Percentiles rank a stretch among this genome's conserved stretches.
Conservation (phyloP, 2,797 vertebrate species). For the Psittacula derbiana region DNA sequence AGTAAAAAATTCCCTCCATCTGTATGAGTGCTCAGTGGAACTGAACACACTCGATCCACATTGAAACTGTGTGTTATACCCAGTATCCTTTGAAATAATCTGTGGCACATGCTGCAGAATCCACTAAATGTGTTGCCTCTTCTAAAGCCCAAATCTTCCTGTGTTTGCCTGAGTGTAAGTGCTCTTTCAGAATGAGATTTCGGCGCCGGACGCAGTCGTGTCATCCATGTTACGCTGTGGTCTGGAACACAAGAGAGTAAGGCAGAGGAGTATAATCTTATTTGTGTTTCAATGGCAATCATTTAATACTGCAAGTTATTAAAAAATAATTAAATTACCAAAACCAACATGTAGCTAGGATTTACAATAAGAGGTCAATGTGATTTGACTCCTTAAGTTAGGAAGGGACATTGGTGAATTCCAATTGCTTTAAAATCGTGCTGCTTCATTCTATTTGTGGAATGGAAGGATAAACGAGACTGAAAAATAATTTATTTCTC, state of each 20-base stretch:
- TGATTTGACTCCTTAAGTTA: constrained; percentile 44
- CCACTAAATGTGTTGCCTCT: not conserved
- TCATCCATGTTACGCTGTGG: not conserved
- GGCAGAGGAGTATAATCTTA: constrained; percentile 48
- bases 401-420: constrained; percentile 41
- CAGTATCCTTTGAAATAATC: not conserved
- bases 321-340: constrained; percentile 71
- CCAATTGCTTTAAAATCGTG: not conserved
- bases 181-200: constrained; percentile 47
- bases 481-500: constrained; percentile 66
- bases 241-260: constrained; percentile 31
- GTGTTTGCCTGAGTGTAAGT: not conserved
- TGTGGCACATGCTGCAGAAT: not conserved
- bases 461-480: constrained; percentile 21
- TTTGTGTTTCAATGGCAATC: constrained; percentile 63
- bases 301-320: constrained; percentile 67
- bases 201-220: not conserved
- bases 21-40: not conserved
- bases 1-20: not conserved
- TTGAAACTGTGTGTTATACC: not conserved
- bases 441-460: constrained; percentile 23
- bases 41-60: not conserved
- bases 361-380: constrained; percentile 54
- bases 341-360: constrained; percentile 53
- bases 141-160: not conserved